These are phyloP conservation scores for Stichodactyla mertensii DNA, from an alignment of 64 coral and sea anemone species.

Conservation along the genomic window DNA sequence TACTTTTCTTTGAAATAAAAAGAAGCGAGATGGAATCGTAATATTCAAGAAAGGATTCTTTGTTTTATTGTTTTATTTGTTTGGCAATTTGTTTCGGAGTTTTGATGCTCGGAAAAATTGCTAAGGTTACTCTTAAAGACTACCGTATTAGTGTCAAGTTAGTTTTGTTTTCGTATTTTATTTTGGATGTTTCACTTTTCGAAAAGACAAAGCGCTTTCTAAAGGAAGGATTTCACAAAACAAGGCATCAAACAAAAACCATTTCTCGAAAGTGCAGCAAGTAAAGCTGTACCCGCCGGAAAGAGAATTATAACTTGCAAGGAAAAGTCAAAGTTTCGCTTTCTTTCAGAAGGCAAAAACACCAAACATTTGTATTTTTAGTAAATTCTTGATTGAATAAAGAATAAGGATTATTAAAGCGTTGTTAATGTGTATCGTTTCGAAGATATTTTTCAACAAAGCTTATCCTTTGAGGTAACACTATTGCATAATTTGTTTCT, in stretches of 20 bases:
- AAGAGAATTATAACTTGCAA: background rate
- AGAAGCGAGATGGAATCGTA: background rate
- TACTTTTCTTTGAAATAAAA: background rate
- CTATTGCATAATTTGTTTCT: background rate
- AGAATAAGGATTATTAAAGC: background rate
- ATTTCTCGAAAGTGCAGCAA: background rate
- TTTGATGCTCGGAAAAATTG: background rate
- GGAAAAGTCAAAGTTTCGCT: background rate
- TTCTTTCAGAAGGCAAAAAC: background rate
- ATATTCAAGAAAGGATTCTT: background rate
- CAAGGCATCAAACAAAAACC: background rate
- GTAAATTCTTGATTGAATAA: background rate
- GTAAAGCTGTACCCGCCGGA: background rate
- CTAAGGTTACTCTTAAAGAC: no score
- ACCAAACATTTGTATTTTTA: background rate
- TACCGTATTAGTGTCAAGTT: no score
- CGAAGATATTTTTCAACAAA: background rate
- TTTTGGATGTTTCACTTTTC: no score
- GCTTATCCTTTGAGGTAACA: background rate
- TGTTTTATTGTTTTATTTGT: background rate
- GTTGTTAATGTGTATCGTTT: background rate
- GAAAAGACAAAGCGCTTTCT: background rate
- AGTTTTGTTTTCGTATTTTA: no score
- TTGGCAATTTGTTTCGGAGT: background rate
- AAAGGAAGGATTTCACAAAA: background rate